These are phyloP conservation scores for Pampusana beccarii DNA, from an alignment of 2,113 vertebrate genomes.

Conservation along the genomic window DNA sequence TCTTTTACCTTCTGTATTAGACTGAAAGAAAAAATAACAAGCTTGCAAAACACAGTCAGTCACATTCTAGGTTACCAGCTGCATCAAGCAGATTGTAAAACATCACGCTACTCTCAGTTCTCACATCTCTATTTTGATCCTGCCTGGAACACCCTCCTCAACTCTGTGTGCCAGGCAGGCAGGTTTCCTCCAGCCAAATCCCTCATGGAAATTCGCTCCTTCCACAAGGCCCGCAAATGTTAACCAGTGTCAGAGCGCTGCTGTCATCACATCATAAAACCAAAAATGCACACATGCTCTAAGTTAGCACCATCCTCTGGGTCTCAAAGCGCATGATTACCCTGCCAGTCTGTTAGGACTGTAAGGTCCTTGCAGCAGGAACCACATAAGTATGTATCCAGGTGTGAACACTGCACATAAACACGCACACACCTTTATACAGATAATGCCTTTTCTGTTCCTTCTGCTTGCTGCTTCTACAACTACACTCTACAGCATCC, in stretches of 20 bases:
- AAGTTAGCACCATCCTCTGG: constrained; percentile 47
- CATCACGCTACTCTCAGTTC: background rate
- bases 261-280: constrained; percentile 48
- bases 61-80: background rate
- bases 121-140: background rate
- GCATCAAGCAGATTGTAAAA: background rate
- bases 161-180: background rate
- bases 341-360: background rate
- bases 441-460: background rate
- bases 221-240: constrained; percentile 40
- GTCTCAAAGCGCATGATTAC: background rate
- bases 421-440: background rate
- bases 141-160: background rate
- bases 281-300: constrained; percentile 46
- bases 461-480: background rate
- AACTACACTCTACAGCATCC: background rate
- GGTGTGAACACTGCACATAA: background rate
- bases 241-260: background rate
- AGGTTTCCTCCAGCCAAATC: background rate
- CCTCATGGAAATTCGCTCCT: background rate
- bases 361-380: background rate
- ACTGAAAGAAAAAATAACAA: background rate
- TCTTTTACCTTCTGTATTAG: background rate
- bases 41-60: background rate
- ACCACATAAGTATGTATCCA: rapidly evolving